Evolutionary conservation across 2,797 vertebrate species (phyloP), one percentile per base, ranked within the genome.

Genomic region (Discoglossus pictus): DNA sequence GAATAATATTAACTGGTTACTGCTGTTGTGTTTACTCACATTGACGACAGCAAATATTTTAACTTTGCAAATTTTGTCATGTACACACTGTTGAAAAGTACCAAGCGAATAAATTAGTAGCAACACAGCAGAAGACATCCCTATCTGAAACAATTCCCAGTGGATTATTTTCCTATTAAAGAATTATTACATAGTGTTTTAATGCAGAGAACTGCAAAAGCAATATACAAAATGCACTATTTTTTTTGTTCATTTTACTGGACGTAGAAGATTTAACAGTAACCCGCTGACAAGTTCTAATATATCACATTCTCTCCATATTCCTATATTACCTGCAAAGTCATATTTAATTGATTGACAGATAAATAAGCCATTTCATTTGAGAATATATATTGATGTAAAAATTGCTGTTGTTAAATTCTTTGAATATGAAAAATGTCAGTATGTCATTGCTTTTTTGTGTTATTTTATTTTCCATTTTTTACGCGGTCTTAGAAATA

Each of bases 331-430:
- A 85, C 78, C 79, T 76, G 78, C 65, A 79, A 82, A 87, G 83
- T 87, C 82, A 84, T 82, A 90, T 87, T 79, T 77, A 70, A 68
- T 74, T 86, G 86, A 86, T 83, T 86, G 85, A 77, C 78, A 80
- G 80, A 76, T 80, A 80, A 82, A 85, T 86, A 83, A 86, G 79
- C 79, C 79, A 78, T 86, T 85, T 82, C 79, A 80, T 81, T 82
- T 87, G 84, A 84, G 81, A 86, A 69, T 77, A 79, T 79, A 65
- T 77, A n/a, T 75, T 75, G 80, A 86, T 81, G 78, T 80, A 66
- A 72, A 76, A 78, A 81, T 75, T 76, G 75, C 60, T 50, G 67
- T 76, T 76, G 77, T 77, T 40, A 35, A 62, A 55, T 46, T 38
- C 8, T 31, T 31, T 35, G 20, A 23, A 20, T 43, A 15, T 10